These are phyloP conservation scores for Axinella damicornis DNA, from an alignment of 37 sponge, comb jelly and placozoan species.

Conservation along the genomic window DNA sequence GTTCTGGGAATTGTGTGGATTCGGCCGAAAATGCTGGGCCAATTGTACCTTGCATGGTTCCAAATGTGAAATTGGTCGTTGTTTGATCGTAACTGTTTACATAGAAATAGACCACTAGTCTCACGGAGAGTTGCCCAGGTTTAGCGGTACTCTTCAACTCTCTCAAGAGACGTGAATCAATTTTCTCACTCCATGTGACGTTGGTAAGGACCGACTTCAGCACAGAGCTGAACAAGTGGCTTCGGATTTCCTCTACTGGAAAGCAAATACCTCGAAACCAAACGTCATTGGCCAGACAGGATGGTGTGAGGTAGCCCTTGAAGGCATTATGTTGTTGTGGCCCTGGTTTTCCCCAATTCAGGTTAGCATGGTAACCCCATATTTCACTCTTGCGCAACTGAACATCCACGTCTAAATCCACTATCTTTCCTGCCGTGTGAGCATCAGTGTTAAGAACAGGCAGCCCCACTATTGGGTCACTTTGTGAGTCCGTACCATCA, in stretches of 20 bases:
- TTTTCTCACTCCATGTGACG: too few species aligned
- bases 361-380: background rate
- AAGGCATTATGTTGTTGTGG: background rate
- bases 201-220: too few species aligned
- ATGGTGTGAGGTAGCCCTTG: constrained; percentile 6
- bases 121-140: background rate
- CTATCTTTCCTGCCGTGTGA: background rate
- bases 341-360: background rate
- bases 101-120: constrained; percentile 27
- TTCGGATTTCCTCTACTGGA: too few species aligned
- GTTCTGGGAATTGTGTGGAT: constrained; percentile 23
- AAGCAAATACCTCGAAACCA: background rate
- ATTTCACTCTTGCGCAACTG: background rate
- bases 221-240: background rate
- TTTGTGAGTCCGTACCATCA: too few species aligned
- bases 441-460: background rate
- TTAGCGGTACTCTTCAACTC: background rate
- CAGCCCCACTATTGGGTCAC: background rate
- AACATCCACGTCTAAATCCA: background rate
- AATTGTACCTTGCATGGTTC: constrained; percentile 43
- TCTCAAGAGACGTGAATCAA: too few species aligned
- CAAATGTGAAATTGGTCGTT: constrained; percentile 4
- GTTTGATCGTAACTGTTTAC: background rate
- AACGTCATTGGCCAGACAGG: background rate
- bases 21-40: constrained; percentile 23